Conservation (phyloP, 2,113 vertebrate genomes). For the Connochaetes taurinus region DNA sequence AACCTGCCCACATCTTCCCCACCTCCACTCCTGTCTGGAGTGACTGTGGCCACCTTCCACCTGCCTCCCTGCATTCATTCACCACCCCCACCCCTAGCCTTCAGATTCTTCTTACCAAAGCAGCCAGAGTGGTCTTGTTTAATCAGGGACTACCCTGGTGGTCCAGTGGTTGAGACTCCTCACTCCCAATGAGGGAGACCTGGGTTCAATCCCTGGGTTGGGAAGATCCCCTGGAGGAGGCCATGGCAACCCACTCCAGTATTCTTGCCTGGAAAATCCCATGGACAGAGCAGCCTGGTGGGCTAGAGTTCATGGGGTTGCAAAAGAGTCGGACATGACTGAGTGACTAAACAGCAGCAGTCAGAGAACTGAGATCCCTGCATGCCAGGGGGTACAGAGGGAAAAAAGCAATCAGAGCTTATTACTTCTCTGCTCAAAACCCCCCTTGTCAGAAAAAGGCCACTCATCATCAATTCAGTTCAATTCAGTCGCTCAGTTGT, state of each 20-base stretch:
- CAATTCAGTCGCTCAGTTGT: neutral
- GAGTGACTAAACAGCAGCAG: neutral
- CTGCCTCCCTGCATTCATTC: neutral
- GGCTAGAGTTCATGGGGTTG: neutral
- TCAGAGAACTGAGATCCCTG: neutral
- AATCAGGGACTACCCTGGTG: neutral
- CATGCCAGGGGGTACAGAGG: neutral
- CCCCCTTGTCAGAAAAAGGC: neutral
- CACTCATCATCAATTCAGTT: neutral
- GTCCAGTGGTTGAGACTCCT: neutral
- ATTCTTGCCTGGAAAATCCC: neutral
- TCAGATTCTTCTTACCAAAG: neutral
- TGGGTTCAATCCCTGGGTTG: neutral
- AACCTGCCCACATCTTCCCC: neutral
- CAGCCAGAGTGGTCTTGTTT: neutral
- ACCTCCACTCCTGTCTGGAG: neutral
- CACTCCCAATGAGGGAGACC: neutral
- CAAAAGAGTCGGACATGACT: neutral
- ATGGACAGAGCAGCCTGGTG: neutral
- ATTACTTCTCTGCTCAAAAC: neutral
- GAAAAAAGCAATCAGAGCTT: neutral
- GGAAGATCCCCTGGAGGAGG: neutral
- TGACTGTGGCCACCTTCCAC: neutral
- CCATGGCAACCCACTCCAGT: neutral
- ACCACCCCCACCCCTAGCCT: neutral